These are phyloP conservation scores for Leptosomus discolor DNA, from an alignment of 2,113 vertebrate species.

Conservation along the genomic window DNA sequence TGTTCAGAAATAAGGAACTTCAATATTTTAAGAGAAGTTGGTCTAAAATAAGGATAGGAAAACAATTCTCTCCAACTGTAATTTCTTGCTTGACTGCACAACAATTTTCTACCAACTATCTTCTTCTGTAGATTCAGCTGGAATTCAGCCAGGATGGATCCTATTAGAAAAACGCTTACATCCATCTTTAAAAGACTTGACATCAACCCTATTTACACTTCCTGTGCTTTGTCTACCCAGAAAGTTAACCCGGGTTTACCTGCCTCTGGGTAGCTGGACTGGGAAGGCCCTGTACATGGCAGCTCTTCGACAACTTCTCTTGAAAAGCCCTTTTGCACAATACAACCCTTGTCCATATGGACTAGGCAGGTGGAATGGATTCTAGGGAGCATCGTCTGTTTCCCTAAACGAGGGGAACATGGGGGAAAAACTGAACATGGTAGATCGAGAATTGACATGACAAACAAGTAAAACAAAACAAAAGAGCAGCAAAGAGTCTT, in stretches of 20 bases:
- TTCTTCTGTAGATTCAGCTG: conserved; percentile 32
- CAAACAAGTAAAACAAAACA: neutral
- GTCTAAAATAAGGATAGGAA: conserved; percentile 44
- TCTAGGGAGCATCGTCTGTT: neutral
- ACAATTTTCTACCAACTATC: conserved; percentile 58
- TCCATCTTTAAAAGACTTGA: neutral
- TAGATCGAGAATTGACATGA: neutral
- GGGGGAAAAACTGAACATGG: neutral
- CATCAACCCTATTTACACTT: neutral
- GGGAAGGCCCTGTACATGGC: rapidly evolving
- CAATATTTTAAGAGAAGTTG: conserved; percentile 52
- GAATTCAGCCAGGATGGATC: conserved; percentile 18
- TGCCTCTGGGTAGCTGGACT: neutral
- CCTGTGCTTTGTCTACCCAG: neutral
- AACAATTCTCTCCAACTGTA: conserved; percentile 48
- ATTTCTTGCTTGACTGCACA: conserved; percentile 69
- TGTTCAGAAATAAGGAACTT: conserved; percentile 45
- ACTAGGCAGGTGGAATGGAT: neutral
- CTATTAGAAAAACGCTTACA: neutral
- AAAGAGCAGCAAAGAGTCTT: neutral
- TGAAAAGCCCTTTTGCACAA: neutral
- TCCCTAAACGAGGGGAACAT: neutral
- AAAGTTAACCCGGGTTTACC: neutral
- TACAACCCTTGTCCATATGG: rapidly evolving
- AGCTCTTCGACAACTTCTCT: neutral